Percentiles rank a stretch among this genome's conserved stretches.
phyloP scores from a whole-genome alignment of 2,113 vertebrate species.

The Platichthys flesus region DNA sequence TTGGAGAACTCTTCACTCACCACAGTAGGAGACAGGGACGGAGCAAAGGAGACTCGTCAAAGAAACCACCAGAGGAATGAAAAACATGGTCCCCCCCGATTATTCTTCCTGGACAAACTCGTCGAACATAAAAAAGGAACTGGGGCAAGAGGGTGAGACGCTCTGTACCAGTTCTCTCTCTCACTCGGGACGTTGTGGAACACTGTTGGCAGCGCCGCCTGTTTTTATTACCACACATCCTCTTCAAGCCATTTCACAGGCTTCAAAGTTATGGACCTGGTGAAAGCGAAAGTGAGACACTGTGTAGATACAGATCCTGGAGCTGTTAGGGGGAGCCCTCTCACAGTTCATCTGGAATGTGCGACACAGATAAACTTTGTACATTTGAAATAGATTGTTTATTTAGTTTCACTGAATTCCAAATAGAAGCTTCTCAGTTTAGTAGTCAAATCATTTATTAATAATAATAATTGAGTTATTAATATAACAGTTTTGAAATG shows the following conservation, averaged over 20 bases:
- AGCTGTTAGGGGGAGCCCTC: not conserved
- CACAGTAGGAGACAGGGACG: not conserved
- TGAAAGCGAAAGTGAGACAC: not conserved
- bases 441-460: too few relatives aligned
- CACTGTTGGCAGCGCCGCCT: not conserved
- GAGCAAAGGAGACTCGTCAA: not conserved
- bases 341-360: too few relatives aligned
- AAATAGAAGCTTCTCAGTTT: too few relatives aligned
- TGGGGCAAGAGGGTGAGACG: not conserved
- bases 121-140: not conserved
- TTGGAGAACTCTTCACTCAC: conserved; percentile 3
- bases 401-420: too few relatives aligned
- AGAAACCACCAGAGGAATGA: not conserved
- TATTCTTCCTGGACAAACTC: not conserved
- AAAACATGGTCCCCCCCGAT: not conserved
- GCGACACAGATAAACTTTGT: too few relatives aligned
- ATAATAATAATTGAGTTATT: too few relatives aligned
- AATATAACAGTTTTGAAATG: too few relatives aligned
- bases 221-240: not conserved
- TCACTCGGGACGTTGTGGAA: not conserved
- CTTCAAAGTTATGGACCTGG: too few relatives aligned
- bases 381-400: too few relatives aligned
- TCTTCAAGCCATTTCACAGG: not conserved
- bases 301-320: not conserved
- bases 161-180: not conserved